Conservation (phyloP, 2,888 invertebrate species). For the Gymnoscelis rufifasciata region DNA sequence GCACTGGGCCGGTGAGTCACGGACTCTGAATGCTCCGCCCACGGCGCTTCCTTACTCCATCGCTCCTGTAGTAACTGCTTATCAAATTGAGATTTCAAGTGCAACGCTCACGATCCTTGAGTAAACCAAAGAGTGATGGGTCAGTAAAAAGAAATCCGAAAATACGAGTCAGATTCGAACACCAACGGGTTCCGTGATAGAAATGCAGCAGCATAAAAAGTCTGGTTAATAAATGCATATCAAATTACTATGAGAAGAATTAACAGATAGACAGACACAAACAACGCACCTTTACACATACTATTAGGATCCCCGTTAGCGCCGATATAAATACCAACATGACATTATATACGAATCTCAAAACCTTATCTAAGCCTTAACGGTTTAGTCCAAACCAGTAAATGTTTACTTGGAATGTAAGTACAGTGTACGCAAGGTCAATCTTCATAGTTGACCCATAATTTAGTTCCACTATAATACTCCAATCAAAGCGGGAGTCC, state of each 20-base stretch:
- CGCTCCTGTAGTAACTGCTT: conserved; percentile 30
- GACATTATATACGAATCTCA: too few relatives aligned
- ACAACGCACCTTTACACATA: too few relatives aligned
- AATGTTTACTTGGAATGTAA: conserved; percentile 1
- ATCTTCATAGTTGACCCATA: conserved; percentile 24
- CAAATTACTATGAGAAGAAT: too few relatives aligned
- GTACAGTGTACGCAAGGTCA: conserved; percentile 9
- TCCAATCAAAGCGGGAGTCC: conserved; percentile 25
- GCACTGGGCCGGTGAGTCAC: conserved; percentile 41
- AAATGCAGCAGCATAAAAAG: too few relatives aligned
- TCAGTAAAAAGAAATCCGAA: neutral
- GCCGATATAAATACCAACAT: too few relatives aligned
- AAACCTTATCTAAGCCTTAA: too few relatives aligned
- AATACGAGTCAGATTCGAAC: too few relatives aligned
- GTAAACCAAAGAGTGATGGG: conserved; percentile 2
- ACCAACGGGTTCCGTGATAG: too few relatives aligned
- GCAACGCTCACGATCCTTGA: conserved; percentile 28
- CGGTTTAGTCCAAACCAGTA: too few relatives aligned
- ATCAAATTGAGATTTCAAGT: conserved; percentile 28
- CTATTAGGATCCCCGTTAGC: too few relatives aligned
- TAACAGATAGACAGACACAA: too few relatives aligned
- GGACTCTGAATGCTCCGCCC: conserved; percentile 41
- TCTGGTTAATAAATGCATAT: too few relatives aligned
- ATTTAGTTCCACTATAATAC: conserved; percentile 17
- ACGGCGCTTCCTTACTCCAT: conserved; percentile 39